These are phyloP conservation scores for Spilarctia lutea DNA, from an alignment of 2,888 invertebrate genomes.

Conservation along the genomic window DNA sequence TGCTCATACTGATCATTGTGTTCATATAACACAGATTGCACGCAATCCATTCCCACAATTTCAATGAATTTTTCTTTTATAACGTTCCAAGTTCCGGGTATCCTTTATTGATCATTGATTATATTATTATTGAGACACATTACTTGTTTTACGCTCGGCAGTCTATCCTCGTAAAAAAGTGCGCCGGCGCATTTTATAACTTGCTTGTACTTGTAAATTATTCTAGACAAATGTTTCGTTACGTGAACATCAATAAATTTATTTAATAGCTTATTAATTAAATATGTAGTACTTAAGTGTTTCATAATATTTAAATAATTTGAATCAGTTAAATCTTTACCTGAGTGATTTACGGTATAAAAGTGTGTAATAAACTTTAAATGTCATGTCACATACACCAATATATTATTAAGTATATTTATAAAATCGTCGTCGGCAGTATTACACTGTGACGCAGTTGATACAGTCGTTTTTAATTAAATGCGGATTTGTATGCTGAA, in stretches of 20 bases:
- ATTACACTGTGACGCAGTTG: background rate
- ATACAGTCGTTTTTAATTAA: slow-evolving; percentile 28
- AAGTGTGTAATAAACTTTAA: slow-evolving; percentile 19
- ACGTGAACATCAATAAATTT: slow-evolving; percentile 48
- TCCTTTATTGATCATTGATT: slow-evolving; percentile 39
- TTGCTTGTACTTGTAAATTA: slow-evolving; percentile 4
- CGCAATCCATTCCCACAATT: slow-evolving; percentile 25
- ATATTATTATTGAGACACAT: slow-evolving; percentile 38
- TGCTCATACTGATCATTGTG: slow-evolving; percentile 41
- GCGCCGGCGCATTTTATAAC: slow-evolving; percentile 14
- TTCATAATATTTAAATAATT: slow-evolving; percentile 47
- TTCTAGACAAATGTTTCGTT: slow-evolving; percentile 31
- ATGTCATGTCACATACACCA: background rate
- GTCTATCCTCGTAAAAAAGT: slow-evolving; percentile 35
- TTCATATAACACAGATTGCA: slow-evolving; percentile 19
- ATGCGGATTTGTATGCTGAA: slow-evolving; percentile 25
- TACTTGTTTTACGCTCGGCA: slow-evolving; percentile 42
- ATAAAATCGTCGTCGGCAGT: background rate
- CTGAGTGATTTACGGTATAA: slow-evolving; percentile 37
- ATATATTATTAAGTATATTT: slow-evolving; percentile 2
- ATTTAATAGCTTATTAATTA: slow-evolving; percentile 40
- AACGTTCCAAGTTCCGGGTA: slow-evolving; percentile 53
- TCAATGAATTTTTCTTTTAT: slow-evolving; percentile 57
- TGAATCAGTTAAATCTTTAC: slow-evolving; percentile 39
- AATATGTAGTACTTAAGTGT: slow-evolving; percentile 34